Evolutionary conservation across 1,140 invertebrate genomes (phyloP), one percentile per base, ranked within the genome.

Genomic region (Chrysopa pallens): DNA sequence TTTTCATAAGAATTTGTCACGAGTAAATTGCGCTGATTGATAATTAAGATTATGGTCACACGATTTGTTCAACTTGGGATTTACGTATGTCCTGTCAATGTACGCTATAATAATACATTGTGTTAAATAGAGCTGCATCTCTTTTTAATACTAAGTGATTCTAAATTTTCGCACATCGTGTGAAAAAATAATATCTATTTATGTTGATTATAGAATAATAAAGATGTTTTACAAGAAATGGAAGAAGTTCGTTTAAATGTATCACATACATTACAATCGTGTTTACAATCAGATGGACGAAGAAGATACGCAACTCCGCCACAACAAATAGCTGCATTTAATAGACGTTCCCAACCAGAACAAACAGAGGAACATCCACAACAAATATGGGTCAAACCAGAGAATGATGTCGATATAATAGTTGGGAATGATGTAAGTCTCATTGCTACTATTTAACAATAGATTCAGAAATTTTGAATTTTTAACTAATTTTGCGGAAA

Each of bases 251-350:
- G 85, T 4, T 61, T 89, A 8, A 76, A 80, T 52, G 79, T 88
- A 17, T 86, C 83, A 0, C 79, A 84, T 46, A 84, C 83, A 6
- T 61, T 92, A 6, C 85, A 90, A 55, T 82, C 84, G 0, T 87
- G 81, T 54, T 65, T 87, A 49, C 78, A 86, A 59, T 81, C 82
- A 0, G 80, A 87, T 55, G 85, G 85, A 4, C 68, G 78, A 8
- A 61, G 82, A 50, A 62, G 82, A 42, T 85, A 86, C 52, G 84
- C 83, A 0, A 90, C 86, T 4, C 83, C 84, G 1, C 83, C 83
- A 0, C 83, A 88, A 50, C 84, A 88, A 64, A 81, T 90, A 47
- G 80, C 85, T 6, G 80, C 82, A 4, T 88, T 84, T 45, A 89
- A 91, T 61, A 67, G 83, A 37, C 61, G 81, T 54, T 79, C 80